Base-by-base conservation (phyloP, 2,888 invertebrate species). In the Crepidodera aurea region DNA sequence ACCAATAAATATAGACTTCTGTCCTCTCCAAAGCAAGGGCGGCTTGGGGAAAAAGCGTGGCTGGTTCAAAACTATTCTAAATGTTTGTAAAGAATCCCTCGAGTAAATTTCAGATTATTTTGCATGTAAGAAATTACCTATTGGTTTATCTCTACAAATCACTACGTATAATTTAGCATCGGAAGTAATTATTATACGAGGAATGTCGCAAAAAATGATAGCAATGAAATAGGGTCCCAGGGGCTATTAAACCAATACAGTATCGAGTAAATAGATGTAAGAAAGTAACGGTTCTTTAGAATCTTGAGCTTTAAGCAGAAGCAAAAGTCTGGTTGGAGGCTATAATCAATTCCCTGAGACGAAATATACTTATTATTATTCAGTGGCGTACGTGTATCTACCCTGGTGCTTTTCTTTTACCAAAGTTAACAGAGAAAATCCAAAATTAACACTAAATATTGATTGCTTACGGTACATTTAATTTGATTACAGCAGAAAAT, bases 241-340 rank as follows among this genome's bases (percentile, higher is more conserved):
- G 37, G 37, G 13, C 13, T 13, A 13, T 37, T 13, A 37, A 13
- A 7, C 5, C 37, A 13, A 37, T 37, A 13, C 12, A 13, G 15
- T 39, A 7, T 54, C 44, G 39, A 54, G 40, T 29, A 54, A 54
- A 54, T 42, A 29, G 39, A 39, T 40, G 46, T 19, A 15, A 25
- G 32, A 34, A 50, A 50, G 16, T 57, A 50, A 57, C 57, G 25
- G 50, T 29, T 13, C 5, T 13, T 12, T 13, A 2, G 37, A 13
- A 1, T 37, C 13, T 29, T 37, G 37, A 37, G 37, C 37, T 37
- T 37, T 37, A 13, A 37, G 37, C 37, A 37, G 37, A 12, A 37
- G 37, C 13, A 15, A 37, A 10, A 37, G 37, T 37, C 7, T 13
- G 37, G 3, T 37, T 37, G 2, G 37, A 37, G 37, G 37, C 37